Evolutionary conservation across 2,888 invertebrate species (phyloP).

Genomic region (Eurytoma californica): DNA sequence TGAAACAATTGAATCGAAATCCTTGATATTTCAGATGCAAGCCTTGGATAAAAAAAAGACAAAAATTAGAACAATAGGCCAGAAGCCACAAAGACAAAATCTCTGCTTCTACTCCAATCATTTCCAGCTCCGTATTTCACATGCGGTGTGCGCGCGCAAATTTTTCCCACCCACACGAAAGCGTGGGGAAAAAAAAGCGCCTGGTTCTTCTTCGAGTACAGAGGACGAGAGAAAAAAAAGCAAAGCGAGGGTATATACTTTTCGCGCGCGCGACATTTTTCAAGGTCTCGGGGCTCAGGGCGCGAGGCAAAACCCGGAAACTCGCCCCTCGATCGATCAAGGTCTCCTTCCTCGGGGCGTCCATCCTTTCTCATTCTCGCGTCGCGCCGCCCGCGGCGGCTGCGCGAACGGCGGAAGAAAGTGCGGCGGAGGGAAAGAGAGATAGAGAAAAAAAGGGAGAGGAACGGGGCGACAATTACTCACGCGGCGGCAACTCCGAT

Average conservation of each 20-base stretch:
- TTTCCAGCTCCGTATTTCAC: not conserved
- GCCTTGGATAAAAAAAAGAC: not conserved
- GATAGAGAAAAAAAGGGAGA: not conserved
- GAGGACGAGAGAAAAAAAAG: constrained; percentile 7
- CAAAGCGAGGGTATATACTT: constrained; percentile 10
- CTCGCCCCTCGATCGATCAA: constrained; percentile 48
- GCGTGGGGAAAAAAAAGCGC: not conserved
- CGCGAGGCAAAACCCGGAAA: constrained; percentile 37
- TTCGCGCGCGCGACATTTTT: constrained; percentile 25
- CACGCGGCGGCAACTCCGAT: not conserved
- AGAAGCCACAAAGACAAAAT: constrained; percentile 1
- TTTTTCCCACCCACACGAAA: not conserved
- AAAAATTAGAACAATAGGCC: not conserved
- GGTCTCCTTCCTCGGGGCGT: constrained; percentile 35
- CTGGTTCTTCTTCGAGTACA: too few species aligned
- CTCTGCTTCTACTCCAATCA: constrained; percentile 8
- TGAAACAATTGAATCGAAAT: too few species aligned
- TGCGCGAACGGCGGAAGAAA: not conserved
- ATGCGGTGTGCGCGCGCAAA: not conserved
- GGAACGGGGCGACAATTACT: constrained; percentile 34
- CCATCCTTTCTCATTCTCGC: constrained; percentile 20
- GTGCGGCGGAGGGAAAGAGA: not conserved
- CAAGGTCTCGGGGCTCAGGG: constrained; percentile 32
- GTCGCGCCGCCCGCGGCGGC: not conserved
- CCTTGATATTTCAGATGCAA: too few species aligned